These are phyloP conservation scores for Baronia brevicornis DNA, from an alignment of 2,888 invertebrate species.

Conservation along the genomic window DNA sequence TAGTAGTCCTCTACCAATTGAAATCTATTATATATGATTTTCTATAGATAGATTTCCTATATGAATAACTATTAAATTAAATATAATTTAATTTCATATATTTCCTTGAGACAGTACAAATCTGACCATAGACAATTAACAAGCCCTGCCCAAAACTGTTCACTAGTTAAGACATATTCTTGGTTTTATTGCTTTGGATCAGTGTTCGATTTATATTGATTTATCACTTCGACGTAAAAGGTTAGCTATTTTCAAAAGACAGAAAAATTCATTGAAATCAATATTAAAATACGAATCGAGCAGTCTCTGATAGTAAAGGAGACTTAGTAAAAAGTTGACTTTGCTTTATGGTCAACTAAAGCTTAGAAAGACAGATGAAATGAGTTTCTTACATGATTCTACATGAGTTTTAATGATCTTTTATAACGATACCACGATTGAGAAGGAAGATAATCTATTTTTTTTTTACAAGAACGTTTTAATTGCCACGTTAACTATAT, in stretches of 20 bases:
- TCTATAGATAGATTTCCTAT: too few relatives aligned
- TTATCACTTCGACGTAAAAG: slow-evolving; percentile 7
- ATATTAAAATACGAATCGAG: slow-evolving; percentile 12
- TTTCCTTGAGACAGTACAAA: too few relatives aligned
- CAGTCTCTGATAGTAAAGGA: slow-evolving; percentile 8
- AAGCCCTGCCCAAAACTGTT: too few relatives aligned
- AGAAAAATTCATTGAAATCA: slow-evolving; percentile 13
- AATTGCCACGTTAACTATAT: too few relatives aligned
- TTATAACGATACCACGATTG: slow-evolving; percentile 10
- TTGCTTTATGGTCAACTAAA: slow-evolving; percentile 16
- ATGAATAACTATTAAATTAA: too few relatives aligned
- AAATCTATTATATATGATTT: slow-evolving; percentile 6
- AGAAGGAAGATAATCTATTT: slow-evolving; percentile 4
- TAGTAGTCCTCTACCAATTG: too few relatives aligned
- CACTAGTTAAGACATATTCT: slow-evolving; percentile 1
- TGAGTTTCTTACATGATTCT: slow-evolving; percentile 15
- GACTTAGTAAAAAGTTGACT: slow-evolving; percentile 12
- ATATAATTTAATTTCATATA: too few relatives aligned
- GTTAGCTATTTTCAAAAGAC: slow-evolving; percentile 15
- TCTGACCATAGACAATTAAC: too few relatives aligned
- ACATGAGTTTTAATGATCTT: slow-evolving; percentile 16
- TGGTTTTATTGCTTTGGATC: not conserved
- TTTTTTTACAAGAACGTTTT: too few relatives aligned
- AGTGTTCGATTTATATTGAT: slow-evolving; percentile 2
- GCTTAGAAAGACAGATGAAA: slow-evolving; percentile 15